Evolutionary conservation across 1,140 invertebrate species (phyloP), one percentile per base, ranked within the genome.

Genomic region (Bombus sylvicola): DNA sequence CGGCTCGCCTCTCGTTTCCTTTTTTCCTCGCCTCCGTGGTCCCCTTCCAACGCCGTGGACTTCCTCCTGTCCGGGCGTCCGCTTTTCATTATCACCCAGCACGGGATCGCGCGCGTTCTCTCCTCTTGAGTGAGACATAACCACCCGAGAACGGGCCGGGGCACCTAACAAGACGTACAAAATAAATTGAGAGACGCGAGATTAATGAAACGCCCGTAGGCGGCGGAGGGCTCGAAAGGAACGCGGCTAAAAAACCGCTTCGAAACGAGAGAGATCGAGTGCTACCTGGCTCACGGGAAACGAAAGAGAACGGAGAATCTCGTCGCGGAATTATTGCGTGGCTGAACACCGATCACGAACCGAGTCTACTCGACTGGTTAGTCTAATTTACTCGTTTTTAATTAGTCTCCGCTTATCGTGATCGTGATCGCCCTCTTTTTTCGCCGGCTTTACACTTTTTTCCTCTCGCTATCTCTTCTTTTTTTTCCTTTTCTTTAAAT

Each of bases 101-200:
- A 91, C 89, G 74, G 81, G 92, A 92, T 91, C 90, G 91, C 86
- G 87, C 89, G 88, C 79, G 89, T 53, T 75, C 87, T 77, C 37
- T 18, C 37, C 81, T 73, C 84, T 83, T 81, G 91, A 94, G 92
- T 94, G 89, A 94, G 93, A 93, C 89, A 90, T 94, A 92, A 93
- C 91, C 88, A 89, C 88, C 88, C 88, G 90, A 83, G 89, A 88
- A 83, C 74, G 74, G 91, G 78, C 84, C 88, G 88, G 88, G 89
- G 89, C 89, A 93, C 91, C 90, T 94, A 94, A 94, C 94, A 93
- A 95, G 94, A 94, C 93, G 92, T 92, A 94, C 68, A 94, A 94
- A 94, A 95, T 94, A 95, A 95, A 95, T 95, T 94, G 93, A 94
- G 94, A 94, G 93, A 94, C 94, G 91, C 92, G 93, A 94, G 94